Base-by-base conservation (phyloP, 2,113 vertebrate genomes). In the Pedionomus torquatus region DNA sequence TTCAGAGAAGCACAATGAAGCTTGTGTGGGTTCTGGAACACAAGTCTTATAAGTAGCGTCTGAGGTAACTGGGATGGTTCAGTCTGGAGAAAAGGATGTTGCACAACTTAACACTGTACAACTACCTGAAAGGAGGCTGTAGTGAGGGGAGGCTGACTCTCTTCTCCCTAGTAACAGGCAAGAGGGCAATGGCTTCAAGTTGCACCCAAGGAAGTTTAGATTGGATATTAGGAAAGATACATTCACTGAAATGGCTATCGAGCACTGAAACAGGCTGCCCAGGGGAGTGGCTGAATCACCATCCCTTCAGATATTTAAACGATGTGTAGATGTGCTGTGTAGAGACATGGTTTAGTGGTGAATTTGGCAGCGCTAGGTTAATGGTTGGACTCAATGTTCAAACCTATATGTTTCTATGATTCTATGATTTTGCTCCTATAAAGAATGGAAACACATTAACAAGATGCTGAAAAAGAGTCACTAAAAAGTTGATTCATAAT, bases 41-140 rank as follows among this genome's bases (percentile, higher is more conserved):
- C 30, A 51, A 9, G 20, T 13, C 25, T 10, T 7, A 25, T 14
- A 33, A 44, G 41, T 3, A 57, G 5, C 0, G 0, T 13, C 58
- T 64, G n/a, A 63, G 28, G 10, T n/a, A 88, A 3, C 23, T 30
- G 41, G 9, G 13, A 1, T 2, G 39, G 31, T 66, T 74, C 3
- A 33, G 20, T 0, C 20, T 43, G 33, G 33, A 82, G 48, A 61
- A 79, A 3, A 71, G n/a, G 18, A 54, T 23, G 18, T 28, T 41
- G 5, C 11, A 66, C 21, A 74, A 18, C 17, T 17, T 3, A 4
- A 10, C 0, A 0, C 21, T 41, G 10, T 37, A 13, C 7, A 65
- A 9, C 12, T 26, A 9, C 33, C 11, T 44, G 44, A 75, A 19
- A 10, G 16, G 18, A 44, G 7, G 37, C 1, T 43, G 31, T 28